Percentiles rank a stretch among this genome's conserved stretches.
phyloP scores from a whole-genome alignment of 2,888 invertebrate species.

The Drosophila acutilabella region DNA sequence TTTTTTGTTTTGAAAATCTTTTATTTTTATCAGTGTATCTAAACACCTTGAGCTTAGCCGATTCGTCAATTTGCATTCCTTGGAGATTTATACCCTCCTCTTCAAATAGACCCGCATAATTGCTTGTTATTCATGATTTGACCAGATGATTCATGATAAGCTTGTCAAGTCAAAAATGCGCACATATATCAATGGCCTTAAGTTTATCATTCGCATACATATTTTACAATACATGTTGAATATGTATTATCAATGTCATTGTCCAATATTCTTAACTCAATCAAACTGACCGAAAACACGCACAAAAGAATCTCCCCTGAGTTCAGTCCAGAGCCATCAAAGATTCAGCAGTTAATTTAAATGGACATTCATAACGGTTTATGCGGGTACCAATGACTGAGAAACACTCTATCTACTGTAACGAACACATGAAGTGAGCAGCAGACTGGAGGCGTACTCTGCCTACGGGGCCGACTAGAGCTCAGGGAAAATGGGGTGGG shows the following conservation, averaged over 20 bases:
- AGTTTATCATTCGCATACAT: not conserved
- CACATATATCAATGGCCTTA: conserved; percentile 32
- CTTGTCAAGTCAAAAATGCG: conserved; percentile 39
- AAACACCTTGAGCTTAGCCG: conserved; percentile 7
- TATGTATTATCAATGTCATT: conserved; percentile 4
- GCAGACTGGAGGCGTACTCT: no score
- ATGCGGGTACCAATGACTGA: not conserved
- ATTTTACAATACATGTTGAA: not conserved
- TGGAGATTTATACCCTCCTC: conserved; percentile 17
- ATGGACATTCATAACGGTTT: conserved; percentile 23
- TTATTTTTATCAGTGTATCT: not conserved
- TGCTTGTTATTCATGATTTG: conserved; percentile 74
- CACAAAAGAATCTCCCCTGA: conserved; percentile 14
- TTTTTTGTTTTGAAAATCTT: no score
- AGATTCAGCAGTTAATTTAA: conserved; percentile 51
- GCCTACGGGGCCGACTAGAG: no score
- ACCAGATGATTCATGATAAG: conserved; percentile 62
- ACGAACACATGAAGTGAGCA: no score
- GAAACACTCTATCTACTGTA: not conserved
- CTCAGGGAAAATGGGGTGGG: no score
- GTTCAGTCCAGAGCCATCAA: conserved; percentile 27
- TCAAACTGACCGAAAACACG: conserved; percentile 12
- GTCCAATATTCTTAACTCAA: conserved; percentile 34
- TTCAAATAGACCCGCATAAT: conserved; percentile 67
- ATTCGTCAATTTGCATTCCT: conserved; percentile 53